A percentile compares a stretch with the other conserved stretches of the same genome.
Conservation (phyloP, 2,113 vertebrate genomes). For the Grantiella picta region DNA sequence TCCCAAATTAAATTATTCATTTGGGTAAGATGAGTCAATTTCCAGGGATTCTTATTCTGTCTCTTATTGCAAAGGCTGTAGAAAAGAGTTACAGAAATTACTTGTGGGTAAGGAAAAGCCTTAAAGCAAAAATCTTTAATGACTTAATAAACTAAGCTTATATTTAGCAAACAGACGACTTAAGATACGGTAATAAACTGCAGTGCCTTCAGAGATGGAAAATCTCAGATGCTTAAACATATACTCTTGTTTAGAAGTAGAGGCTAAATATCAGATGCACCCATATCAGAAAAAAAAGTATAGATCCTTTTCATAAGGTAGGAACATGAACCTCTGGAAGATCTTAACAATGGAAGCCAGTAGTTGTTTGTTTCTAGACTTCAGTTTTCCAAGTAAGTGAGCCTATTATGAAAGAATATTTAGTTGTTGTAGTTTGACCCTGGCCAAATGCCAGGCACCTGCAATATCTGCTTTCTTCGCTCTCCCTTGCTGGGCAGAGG, state of each 20-base stretch:
- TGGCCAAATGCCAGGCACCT: too few relatives aligned
- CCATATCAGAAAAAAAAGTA: neutral
- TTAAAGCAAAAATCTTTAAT: neutral
- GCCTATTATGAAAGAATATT: neutral
- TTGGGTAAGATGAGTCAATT: neutral
- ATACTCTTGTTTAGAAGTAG: neutral
- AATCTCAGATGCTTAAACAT: neutral
- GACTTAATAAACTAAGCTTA: neutral
- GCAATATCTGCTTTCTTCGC: too few relatives aligned
- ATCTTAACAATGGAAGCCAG: neutral
- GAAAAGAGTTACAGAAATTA: neutral
- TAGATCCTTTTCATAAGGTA: neutral
- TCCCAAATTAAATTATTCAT: neutral
- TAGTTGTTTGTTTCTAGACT: neutral
- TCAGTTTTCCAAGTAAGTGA: neutral
- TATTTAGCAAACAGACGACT: neutral
- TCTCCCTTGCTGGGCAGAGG: too few relatives aligned
- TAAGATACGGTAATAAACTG: neutral
- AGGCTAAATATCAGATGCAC: neutral
- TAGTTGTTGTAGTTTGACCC: too few relatives aligned
- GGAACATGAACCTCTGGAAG: neutral
- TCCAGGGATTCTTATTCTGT: neutral
- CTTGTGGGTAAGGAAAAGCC: neutral
- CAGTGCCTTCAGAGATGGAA: neutral
- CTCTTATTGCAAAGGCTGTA: neutral